Evolutionary conservation across 2,113 vertebrate species (phyloP).

Genomic region (Erythrocercus mccallii): DNA sequence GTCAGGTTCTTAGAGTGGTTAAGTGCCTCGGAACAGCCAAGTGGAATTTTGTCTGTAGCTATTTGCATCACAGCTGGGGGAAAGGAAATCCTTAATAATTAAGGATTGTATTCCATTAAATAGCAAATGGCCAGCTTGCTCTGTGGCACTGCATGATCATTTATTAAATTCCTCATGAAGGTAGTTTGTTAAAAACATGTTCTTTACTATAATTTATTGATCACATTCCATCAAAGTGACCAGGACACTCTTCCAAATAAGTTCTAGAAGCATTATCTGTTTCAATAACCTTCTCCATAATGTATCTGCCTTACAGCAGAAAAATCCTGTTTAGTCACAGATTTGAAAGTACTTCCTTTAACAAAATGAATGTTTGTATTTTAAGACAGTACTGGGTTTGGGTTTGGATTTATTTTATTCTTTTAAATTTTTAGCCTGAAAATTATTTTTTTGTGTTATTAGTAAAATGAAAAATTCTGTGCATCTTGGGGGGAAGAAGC

Average conservation of each 20-base stretch:
- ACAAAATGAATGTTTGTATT: not conserved
- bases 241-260: not conserved
- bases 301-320: not conserved
- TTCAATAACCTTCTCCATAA: not conserved
- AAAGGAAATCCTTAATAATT: not conserved
- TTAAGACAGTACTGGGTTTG: not conserved
- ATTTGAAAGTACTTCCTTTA: not conserved
- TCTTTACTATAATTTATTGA: not conserved
- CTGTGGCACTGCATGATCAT: not conserved
- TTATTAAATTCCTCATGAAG: not conserved
- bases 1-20: not conserved
- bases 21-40: not conserved
- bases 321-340: not conserved
- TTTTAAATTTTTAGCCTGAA: not conserved
- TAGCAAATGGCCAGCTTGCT: not conserved
- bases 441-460: not conserved
- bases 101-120: not conserved
- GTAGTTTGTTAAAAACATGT: not conserved
- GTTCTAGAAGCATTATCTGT: not conserved
- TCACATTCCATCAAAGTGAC: not conserved
- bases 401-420: not conserved
- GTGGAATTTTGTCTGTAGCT: not conserved
- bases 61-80: not conserved
- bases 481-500: rapidly evolving
- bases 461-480: not conserved